A percentile compares a stretch with the other conserved stretches of the same genome.
Evolutionary conservation across 2,888 invertebrate genomes (phyloP).

Genomic region (Drosophila eohydei): DNA sequence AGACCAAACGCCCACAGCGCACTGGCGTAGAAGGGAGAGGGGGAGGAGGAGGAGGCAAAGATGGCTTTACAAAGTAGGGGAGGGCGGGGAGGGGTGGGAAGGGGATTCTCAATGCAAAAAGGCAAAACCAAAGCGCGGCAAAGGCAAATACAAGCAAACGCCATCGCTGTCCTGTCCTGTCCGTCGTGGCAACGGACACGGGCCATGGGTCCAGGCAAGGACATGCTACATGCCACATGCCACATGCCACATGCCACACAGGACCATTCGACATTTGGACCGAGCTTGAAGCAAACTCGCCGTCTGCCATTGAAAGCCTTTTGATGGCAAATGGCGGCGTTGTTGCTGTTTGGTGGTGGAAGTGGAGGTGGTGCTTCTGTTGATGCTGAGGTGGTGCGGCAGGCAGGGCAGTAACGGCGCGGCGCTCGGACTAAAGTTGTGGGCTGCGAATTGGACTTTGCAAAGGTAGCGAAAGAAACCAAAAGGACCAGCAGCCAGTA

Average conservation of each 20-base stretch:
- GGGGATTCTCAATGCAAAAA: slow-evolving; percentile 34
- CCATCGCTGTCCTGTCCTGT: slow-evolving; percentile 72
- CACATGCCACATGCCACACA: slow-evolving; percentile 25
- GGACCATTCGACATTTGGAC: slow-evolving; percentile 32
- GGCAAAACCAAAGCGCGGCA: slow-evolving; percentile 34
- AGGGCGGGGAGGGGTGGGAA: background rate
- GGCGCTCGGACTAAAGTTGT: slow-evolving; percentile 21
- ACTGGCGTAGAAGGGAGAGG: background rate
- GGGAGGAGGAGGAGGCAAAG: background rate
- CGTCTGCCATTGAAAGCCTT: slow-evolving; percentile 77
- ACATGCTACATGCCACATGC: slow-evolving; percentile 18
- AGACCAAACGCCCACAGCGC: slow-evolving; percentile 48
- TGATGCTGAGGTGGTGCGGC: background rate
- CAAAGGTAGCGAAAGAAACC: slow-evolving; percentile 73
- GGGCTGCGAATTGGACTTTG: slow-evolving; percentile 46
- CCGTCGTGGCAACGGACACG: slow-evolving; percentile 60
- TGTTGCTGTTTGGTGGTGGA: slow-evolving; percentile 11
- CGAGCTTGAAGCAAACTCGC: slow-evolving; percentile 44
- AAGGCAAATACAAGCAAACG: slow-evolving; percentile 63
- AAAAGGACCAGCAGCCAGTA: slow-evolving; percentile 59
- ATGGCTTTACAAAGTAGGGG: background rate
- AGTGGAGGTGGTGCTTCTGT: slow-evolving; percentile 11
- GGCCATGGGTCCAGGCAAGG: slow-evolving; percentile 37
- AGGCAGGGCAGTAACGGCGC: background rate
- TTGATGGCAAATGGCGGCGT: slow-evolving; percentile 59